Evolutionary conservation across 2,113 vertebrate genomes (phyloP), one percentile per base, ranked within the genome.

Genomic region (Prietella phreatophila): DNA sequence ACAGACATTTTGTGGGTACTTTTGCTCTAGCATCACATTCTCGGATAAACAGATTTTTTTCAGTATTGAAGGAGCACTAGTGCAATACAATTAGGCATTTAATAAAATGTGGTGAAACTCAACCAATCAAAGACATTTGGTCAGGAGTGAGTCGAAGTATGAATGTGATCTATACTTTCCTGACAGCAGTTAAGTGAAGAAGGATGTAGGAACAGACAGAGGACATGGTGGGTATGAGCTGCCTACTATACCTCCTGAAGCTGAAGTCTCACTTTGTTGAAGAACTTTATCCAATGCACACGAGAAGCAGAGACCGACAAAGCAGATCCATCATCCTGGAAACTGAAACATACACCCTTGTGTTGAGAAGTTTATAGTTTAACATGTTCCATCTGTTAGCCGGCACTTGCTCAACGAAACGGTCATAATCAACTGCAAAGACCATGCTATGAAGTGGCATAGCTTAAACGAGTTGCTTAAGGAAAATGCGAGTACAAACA

Each of bases 221-320:
- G 42, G 61, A 69, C 39, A 85, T 42, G 3, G 79, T 56, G 53
- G 33, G 60, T 14, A 82, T 88, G 88, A 25, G 79, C 1, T 90
- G 88, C 96, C 91, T 97, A 89, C 42, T 88, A 47, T 91, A 99
- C 98, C 98, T 99, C 96, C 30, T 97, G 96, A 55, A 99, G 95
- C 86, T 94, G 97, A 90, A 98, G 93, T 90, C 97, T 95, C 89
- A 99, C 97, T 97, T 97, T 99, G 94, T 94, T 98, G 90, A 99
- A 97, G 87, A 96, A 97, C 95, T 97, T 97, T 88, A 99, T 95
- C 98, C 98, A 99, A 5, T 90, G 96, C 7, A 96, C 93, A 95
- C 96, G 96, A 33, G 97, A 96, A 53, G 95, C 95, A 36, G 97
- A 94, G 93, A 98, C 97, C 0, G 96, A 96, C 86, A 94, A 86